Base-by-base conservation (phyloP, 1,140 invertebrate genomes). In the Riptortus pedestris region DNA sequence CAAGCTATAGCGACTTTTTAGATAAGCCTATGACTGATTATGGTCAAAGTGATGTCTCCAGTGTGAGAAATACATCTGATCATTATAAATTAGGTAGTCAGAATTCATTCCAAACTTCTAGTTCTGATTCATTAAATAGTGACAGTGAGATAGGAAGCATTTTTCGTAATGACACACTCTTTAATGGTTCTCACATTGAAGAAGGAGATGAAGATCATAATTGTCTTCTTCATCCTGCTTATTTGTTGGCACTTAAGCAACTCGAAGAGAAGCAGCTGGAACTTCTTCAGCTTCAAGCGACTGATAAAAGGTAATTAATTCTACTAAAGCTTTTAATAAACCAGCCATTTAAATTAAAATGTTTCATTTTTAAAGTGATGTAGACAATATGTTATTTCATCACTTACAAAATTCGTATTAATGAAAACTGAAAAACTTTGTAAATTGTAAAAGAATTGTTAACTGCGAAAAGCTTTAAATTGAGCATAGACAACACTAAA, bases 221-320 rank as follows among this genome's bases (percentile, higher is more conserved):
- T 26, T 55, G 51, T 55, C 51, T 55, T 55, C 14, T 26, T 16
- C 51, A 55, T 55, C 51, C 51, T 24, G 24, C 51, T 16, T 26
- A 55, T 55, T 14, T 24, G 20, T 7, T 7, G 14, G 18, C 5
- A 11, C 24, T 55, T 14, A 5, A 2, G 3, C 2, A 26, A 55
- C 20, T 55, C 0, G 14, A 55, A 24, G 51, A 4, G 24, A 55
- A 24, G 16, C 14, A 55, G 16, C 0, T 3, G 16, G 2, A 55
- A 55, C 3, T 26, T 24, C 9, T 18, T 2, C 14, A 55, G 14
- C 24, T 55, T 16, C 14, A 26, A 24, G 22, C 7, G 26, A 26
- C 51, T 24, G 14, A 24, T 27, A 5, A 55, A 55, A 26, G 22
- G 51, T 55, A 55, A 24, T 38, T 38, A 5, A 38, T 38, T 38